phyloP scores from a whole-genome alignment of 2,888 invertebrate genomes.

The Meteorus colon region DNA sequence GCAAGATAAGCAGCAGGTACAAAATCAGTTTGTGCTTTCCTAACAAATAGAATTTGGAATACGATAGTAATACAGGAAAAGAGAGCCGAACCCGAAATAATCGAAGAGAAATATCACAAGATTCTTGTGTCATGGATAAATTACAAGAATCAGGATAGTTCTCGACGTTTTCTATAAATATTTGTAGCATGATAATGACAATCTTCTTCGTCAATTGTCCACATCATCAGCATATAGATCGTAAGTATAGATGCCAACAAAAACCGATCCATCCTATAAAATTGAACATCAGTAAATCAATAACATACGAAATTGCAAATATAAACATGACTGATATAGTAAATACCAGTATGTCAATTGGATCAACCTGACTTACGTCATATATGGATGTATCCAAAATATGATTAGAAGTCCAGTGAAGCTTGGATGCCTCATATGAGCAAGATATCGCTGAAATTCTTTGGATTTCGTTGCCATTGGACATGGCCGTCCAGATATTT shows the following conservation, averaged over 20 bases:
- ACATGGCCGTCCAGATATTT: conserved; percentile 74
- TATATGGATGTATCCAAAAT: conserved; percentile 77
- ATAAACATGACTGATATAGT: neutral
- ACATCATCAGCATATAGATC: conserved; percentile 77
- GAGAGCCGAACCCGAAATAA: neutral
- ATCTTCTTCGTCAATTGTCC: conserved; percentile 78
- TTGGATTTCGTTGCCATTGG: conserved; percentile 76
- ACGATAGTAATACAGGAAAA: neutral
- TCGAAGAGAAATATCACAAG: conserved; percentile 11
- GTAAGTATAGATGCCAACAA: conserved; percentile 75
- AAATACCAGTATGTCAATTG: neutral
- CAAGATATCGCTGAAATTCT: conserved; percentile 75
- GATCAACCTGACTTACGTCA: conserved; percentile 73
- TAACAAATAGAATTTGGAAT: neutral
- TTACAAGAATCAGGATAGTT: conserved; percentile 61
- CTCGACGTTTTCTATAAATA: conserved; percentile 74
- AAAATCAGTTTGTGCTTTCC: neutral
- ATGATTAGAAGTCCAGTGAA: conserved; percentile 77
- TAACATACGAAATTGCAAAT: neutral
- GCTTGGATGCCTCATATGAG: conserved; percentile 79
- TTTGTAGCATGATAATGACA: conserved; percentile 76
- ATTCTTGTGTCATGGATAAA: conserved; percentile 10
- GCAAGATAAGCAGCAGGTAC: conserved; percentile 17
- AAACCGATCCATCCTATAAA: conserved; percentile 76
- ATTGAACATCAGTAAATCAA: conserved; percentile 39